phyloP scores from a whole-genome alignment of 2,888 invertebrate species.

The Chymomyza procnemis region DNA sequence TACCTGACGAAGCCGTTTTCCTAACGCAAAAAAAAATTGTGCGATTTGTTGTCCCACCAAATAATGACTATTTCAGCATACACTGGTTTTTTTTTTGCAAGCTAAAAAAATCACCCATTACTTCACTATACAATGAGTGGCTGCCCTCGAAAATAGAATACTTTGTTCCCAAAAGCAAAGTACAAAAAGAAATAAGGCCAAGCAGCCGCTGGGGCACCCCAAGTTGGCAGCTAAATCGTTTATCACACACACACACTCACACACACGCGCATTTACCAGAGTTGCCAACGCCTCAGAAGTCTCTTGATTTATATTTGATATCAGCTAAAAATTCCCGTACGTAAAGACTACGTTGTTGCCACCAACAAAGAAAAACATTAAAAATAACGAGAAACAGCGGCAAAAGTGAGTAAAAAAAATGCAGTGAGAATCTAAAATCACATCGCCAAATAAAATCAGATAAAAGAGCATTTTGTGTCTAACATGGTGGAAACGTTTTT shows the following conservation, averaged over 20 bases:
- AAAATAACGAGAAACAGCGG: not conserved
- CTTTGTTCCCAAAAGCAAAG: too few relatives aligned
- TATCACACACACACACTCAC: conserved; percentile 2
- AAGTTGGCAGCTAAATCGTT: conserved; percentile 9
- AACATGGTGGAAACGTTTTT: not conserved
- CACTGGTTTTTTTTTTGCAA: too few relatives aligned
- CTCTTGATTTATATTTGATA: not conserved
- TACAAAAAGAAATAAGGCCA: too few relatives aligned
- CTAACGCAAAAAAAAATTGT: too few relatives aligned
- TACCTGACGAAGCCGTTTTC: too few relatives aligned
- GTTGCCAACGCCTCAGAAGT: not conserved
- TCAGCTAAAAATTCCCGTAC: too few relatives aligned
- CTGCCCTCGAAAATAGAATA: too few relatives aligned
- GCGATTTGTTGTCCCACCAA: too few relatives aligned
- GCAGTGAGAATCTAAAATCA: not conserved
- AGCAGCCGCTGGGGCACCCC: not conserved
- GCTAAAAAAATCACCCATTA: too few relatives aligned
- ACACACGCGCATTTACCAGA: not conserved
- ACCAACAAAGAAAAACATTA: not conserved
- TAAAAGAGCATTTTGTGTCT: not conserved
- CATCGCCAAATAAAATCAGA: not conserved
- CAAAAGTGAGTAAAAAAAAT: not conserved
- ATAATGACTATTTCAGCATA: too few relatives aligned
- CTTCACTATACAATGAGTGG: too few relatives aligned
- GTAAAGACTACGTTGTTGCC: too few relatives aligned